Base-by-base conservation (phyloP, 2,888 invertebrate genomes). In the Drosophila paramelanica region DNA sequence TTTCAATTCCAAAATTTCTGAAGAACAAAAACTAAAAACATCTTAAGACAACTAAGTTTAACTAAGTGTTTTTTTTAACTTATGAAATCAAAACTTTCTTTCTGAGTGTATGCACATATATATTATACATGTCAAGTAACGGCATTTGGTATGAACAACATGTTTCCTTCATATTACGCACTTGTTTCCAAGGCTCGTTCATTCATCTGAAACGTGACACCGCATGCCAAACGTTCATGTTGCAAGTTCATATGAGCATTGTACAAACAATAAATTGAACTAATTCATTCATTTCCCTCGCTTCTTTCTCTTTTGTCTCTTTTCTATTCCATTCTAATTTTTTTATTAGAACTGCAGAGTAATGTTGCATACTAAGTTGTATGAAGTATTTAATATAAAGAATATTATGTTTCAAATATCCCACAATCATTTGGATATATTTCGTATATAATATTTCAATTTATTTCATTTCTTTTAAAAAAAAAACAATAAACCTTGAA, bases 151-250 rank as follows among this genome's bases (percentile, higher is more conserved):
- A 36, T 52, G 53, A 53, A 42, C 43, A 60, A 23, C 67, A 73
- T 73, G 74, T 65, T 73, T 57, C 49, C 50, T 68, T 59, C 60
- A 55, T 51, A 73, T 76, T 58, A 50, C 75, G 61, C 74, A 65
- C 58, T 77, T 75, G 79, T 45, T 76, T 53, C 61, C 58, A 53
- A 55, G 49, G 39, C 68, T 68, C 74, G 57, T 39, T 74, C 65
- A 57, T 52, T 76, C 67, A 79, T 41, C 61, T 55, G 62, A 62
- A 65, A 77, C 79, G 77, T 77, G 77, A 77, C 77, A 67, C 49
- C 47, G 52, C 52, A 51, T 60, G 62, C 51, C 56, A 45, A 68
- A 64, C 13, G 62, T 73, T 77, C 67, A 49, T 62, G 50, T 69
- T 47, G 43, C 27, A 39, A 45, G 58, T 57, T 61, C 45, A 52